These are phyloP conservation scores for Erythrocebus patas DNA, from an alignment of 2,113 vertebrate species.

Conservation along the genomic window DNA sequence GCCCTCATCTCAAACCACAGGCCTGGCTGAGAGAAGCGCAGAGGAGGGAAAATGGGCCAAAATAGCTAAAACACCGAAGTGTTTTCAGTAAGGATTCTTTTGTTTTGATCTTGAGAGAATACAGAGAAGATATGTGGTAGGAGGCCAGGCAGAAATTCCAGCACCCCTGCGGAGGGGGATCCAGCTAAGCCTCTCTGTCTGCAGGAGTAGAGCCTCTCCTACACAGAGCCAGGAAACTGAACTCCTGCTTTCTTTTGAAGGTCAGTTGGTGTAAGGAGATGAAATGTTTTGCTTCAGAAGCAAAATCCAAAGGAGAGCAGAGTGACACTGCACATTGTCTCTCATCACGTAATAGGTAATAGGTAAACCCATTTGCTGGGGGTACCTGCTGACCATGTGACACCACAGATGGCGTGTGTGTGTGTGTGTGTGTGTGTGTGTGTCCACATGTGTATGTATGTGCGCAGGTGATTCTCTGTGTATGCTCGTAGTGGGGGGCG, in stretches of 20 bases:
- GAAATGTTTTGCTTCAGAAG: background rate
- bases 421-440: background rate
- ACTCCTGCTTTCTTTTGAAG: background rate
- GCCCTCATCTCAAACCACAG: background rate
- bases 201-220: background rate
- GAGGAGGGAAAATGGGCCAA: background rate
- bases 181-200: slow-evolving; percentile 3
- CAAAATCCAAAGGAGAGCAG: background rate
- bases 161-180: background rate
- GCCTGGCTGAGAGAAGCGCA: background rate
- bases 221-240: background rate
- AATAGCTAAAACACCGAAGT: background rate
- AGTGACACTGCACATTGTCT: background rate
- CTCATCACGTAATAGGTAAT: background rate
- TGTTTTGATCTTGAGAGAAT: slow-evolving; percentile 26
- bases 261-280: background rate
- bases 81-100: slow-evolving; percentile 41
- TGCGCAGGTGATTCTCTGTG: background rate
- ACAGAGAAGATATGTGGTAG: background rate
- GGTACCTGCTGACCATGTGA: background rate
- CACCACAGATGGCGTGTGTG: accelerated
- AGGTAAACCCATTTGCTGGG: too few relatives aligned
- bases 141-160: slow-evolving; percentile 6
- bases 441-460: too few relatives aligned
- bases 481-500: too few relatives aligned